A percentile compares a stretch with the other conserved stretches of the same genome.
phyloP scores from a whole-genome alignment of 2,113 vertebrate species.

The human region GRCh38 chr1:183093501-183094000 shows the following conservation, averaged over 20 bases:
- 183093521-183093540: not conserved
- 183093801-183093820: not conserved
- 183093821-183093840: not conserved
- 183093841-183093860: not conserved
- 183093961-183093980: conserved; percentile 10
- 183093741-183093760: not conserved
- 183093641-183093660: not conserved
- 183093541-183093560: not conserved
- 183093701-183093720: not conserved
- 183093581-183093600: not conserved
- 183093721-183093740: not conserved
- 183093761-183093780: not conserved
- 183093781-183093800: not conserved
- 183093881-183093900: not conserved
- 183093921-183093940: not conserved
- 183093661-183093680: not conserved
- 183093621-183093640: not conserved
- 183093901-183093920: not conserved
- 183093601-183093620: not conserved
- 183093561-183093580: not conserved
- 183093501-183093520: not conserved
- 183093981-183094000: not conserved
- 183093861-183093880: not conserved
- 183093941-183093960: not conserved
- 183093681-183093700: not conserved